Evolutionary conservation across 1,140 invertebrate genomes (phyloP).

Genomic region (Uloborus diversus): DNA sequence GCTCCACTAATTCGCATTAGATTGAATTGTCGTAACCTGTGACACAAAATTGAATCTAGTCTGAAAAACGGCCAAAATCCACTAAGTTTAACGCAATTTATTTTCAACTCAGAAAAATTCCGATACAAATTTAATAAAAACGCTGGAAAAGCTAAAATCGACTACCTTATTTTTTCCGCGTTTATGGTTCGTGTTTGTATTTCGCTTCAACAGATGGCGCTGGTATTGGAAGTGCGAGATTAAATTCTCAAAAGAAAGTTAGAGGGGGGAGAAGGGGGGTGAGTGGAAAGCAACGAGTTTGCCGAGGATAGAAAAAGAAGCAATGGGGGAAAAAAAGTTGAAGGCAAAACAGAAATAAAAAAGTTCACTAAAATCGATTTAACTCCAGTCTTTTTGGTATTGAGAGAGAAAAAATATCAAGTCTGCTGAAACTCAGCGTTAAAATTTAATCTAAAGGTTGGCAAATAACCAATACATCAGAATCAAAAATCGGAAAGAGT

Average conservation of each 20-base stretch:
- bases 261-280: too few relatives aligned
- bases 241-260: constrained; percentile 54
- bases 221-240: constrained; percentile 49
- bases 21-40: too few relatives aligned
- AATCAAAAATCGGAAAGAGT: constrained; percentile 34
- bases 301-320: neutral
- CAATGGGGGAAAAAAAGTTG: neutral
- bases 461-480: constrained; percentile 31
- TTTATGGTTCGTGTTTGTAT: constrained; percentile 54
- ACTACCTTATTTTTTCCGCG: constrained; percentile 37
- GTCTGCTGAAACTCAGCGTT: constrained; percentile 21
- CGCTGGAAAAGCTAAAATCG: neutral
- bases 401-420: constrained; percentile 44
- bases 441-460: constrained; percentile 45
- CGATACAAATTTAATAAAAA: constrained; percentile 19
- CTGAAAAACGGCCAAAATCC: neutral
- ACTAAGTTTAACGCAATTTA: constrained; percentile 14
- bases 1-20: too few relatives aligned
- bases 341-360: neutral
- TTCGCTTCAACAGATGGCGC: constrained; percentile 50
- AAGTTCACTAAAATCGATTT: constrained; percentile 54
- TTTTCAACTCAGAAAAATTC: constrained; percentile 13
- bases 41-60: neutral
- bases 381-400: constrained; percentile 26
- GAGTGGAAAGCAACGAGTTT: constrained; percentile 29